Base-by-base conservation (phyloP, 2,797 vertebrate species). In the Lacerta viridis region DNA sequence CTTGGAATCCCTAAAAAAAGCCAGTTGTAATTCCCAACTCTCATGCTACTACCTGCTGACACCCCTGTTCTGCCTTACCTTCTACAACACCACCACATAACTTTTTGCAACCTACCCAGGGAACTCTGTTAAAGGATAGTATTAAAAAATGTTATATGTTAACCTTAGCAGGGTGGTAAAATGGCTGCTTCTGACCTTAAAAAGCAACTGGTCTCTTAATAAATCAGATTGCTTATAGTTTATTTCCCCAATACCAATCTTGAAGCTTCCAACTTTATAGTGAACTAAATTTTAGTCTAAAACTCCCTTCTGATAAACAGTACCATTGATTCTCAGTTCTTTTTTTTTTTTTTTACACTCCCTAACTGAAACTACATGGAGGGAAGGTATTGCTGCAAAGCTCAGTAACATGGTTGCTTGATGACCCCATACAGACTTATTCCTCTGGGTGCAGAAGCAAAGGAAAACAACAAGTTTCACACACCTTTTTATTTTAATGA, bases 401-500 rank as follows among this genome's bases (percentile, higher is more conserved):
- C 36, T 68, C 41, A 46, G 39, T 46, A 15, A 36, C 9, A 15
- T 3, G 7, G 61, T 41, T 64, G 11, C n/a, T 82, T 61, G 50
- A 81, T 27, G 29, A 75, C 81, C 7, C 39, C 15, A 33, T 69
- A 46, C 41, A 36, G 4, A 66, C 11, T 11, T 7, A 25, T 41
- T 64, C 69, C 20, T 82, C 29, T n/a, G 20, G 25, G 8, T 13
- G 50, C 39, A 29, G 23, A 20, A 36, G 41, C 55, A 50, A 85
- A 36, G 41, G 55, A 87, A 46, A 83, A 75, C 76, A 80, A 33
- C 92, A 85, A 46, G 91, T 46, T 82, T 64, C 61, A 84, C 82
- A 91, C 90, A 93, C 91, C 90, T 95, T 95, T 74, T 94, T 93
- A 88, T 96, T 97, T 87, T 96, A 97, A 97, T 55, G 50, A 55